Base-by-base conservation (phyloP, 2,113 vertebrate species). In the Casuarius casuarius region DNA sequence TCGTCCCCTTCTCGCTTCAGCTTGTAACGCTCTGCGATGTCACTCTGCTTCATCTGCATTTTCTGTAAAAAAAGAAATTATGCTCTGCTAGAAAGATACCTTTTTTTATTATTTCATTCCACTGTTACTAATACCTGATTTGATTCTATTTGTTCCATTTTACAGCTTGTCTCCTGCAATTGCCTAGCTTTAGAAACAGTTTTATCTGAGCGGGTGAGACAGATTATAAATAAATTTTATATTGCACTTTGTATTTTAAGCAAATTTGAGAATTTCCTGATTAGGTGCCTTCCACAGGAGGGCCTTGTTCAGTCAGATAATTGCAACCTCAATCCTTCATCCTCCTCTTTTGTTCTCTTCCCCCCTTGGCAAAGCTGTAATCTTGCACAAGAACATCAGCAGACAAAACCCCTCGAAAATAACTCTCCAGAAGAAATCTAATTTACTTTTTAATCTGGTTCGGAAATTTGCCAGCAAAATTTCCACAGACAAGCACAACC, bases 361-460 rank as follows among this genome's bases (percentile, higher is more conserved):
- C 71, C 82, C 96, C 96, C 76, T 95, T 58, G 89, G 97, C 96
- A 96, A 97, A 97, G 97, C 97, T 52, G 90, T 96, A 97, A 75
- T 97, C 95, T 97, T 74, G 82, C 97, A 96, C 7, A 68, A 91
- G 97, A 96, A 95, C 89, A 94, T 94, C 95, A 90, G 91, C 97
- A 97, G 96, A 97, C 97, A 97, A 98, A 98, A 97, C 97, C 97
- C 92, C 97, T 97, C 88, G 94, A 96, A 98, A 98, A 97, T 86
- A 97, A 97, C 97, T 97, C 98, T 97, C 96, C 95, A 97, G 97
- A 97, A 98, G 97, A 98, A 98, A 98, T 97, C 98, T 98, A 97
- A 98, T 98, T 98, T 98, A 97, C 95, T 98, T 98, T 98, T 98
- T 98, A 98, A 98, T 98, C 98, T 97, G 98, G 95, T 92, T 98